Percentiles rank a stretch among this genome's conserved stretches.
Evolutionary conservation across 2,797 vertebrate genomes (phyloP).

Genomic region (Coranthus polyacanthus): DNA sequence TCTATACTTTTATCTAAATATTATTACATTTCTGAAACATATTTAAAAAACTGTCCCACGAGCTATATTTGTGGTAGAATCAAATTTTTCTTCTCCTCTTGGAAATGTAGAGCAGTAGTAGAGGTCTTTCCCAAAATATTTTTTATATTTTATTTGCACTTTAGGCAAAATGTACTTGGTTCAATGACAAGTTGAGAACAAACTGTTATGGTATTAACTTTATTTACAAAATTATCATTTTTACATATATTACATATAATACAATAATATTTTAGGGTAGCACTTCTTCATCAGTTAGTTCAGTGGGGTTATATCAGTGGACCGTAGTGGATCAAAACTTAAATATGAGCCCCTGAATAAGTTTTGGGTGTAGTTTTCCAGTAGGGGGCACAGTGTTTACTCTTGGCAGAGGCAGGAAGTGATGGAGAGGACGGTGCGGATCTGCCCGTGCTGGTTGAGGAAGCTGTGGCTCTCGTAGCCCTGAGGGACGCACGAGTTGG

Average conservation of each 20-base stretch:
- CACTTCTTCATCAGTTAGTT: conserved; percentile 18
- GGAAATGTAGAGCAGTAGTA: neutral
- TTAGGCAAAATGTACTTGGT: too few relatives aligned
- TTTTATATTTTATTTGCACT: conserved; percentile 1
- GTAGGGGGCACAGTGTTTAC: conserved; percentile 57
- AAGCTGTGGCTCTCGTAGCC: conserved; percentile 74
- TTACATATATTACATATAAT: conserved; percentile 88
- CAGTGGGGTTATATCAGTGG: too few relatives aligned
- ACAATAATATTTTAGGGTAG: conserved; percentile 73
- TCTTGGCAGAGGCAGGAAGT: conserved; percentile 79
- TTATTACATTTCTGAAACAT: too few relatives aligned
- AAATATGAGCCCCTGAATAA: neutral
- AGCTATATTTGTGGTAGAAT: neutral
- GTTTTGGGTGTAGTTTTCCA: conserved; percentile 28
- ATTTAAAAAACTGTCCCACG: too few relatives aligned
- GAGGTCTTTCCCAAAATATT: too few relatives aligned
- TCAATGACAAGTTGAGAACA: neutral
- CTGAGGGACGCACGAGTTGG: conserved; percentile 73
- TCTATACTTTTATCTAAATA: too few relatives aligned
- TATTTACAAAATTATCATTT: conserved; percentile 83
- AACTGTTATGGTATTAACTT: conserved; percentile 68
- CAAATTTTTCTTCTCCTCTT: neutral
- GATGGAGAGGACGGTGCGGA: conserved; percentile 76
- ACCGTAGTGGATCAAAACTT: too few relatives aligned
- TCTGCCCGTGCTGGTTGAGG: conserved; percentile 70